Percentiles rank a stretch among this genome's conserved stretches.
These are phyloP conservation scores for Lepidurus arcticus DNA, from an alignment of 1,140 invertebrate species.

Conservation along the genomic window DNA sequence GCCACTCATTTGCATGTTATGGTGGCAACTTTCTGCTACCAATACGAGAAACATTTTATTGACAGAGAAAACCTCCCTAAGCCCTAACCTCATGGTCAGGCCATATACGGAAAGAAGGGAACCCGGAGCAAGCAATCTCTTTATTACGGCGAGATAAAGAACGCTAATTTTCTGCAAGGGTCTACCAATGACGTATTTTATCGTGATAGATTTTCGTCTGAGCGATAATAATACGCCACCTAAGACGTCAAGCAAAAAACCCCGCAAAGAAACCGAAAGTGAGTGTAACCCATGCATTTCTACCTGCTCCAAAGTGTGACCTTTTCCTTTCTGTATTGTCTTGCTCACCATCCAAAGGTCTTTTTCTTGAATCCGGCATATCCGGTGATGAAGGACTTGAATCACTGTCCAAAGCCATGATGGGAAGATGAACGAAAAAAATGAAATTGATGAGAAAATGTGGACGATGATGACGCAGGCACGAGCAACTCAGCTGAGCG, in stretches of 20 bases:
- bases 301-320: conserved; percentile 82
- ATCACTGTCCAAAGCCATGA: conserved; percentile 25
- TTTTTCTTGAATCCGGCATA: conserved; percentile 55
- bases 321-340: conserved; percentile 81
- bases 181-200: conserved; percentile 31
- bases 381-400: conserved; percentile 23
- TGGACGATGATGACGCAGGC: conserved; percentile 20
- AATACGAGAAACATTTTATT: not conserved
- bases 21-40: not conserved
- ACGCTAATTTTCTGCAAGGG: conserved; percentile 29
- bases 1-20: not conserved
- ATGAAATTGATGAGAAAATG: conserved; percentile 25
- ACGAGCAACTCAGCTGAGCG: conserved; percentile 20
- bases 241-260: conserved; percentile 40
- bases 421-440: conserved; percentile 27
- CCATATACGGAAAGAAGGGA: conserved; percentile 9
- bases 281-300: conserved; percentile 40
- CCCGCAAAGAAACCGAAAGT: conserved; percentile 39
- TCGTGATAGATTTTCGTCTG: conserved; percentile 34
- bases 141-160: conserved; percentile 33
- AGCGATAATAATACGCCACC: conserved; percentile 39
- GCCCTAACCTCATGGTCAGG: conserved; percentile 23
- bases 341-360: conserved; percentile 74
- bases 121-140: conserved; percentile 40
- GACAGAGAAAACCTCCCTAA: not conserved